These are phyloP conservation scores for Bothrops jararaca DNA, from an alignment of 2,113 vertebrate species.

Conservation along the genomic window DNA sequence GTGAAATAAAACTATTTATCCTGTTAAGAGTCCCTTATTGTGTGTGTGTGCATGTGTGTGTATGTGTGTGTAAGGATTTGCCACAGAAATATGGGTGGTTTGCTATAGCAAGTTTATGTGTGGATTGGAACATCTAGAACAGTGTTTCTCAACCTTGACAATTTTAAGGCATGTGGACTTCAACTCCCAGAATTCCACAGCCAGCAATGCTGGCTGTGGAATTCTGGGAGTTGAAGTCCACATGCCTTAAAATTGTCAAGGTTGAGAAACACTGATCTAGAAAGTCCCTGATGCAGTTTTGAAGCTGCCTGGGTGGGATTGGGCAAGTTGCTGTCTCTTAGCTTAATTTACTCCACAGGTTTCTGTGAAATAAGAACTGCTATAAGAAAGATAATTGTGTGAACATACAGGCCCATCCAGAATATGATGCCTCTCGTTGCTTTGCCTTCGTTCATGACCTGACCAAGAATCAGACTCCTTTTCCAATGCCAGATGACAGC, in stretches of 20 bases:
- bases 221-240: too few relatives aligned
- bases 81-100: neutral
- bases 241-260: too few relatives aligned
- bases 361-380: neutral
- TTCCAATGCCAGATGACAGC: constrained; percentile 80
- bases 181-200: too few relatives aligned
- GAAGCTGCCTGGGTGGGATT: neutral
- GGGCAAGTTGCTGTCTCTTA: neutral
- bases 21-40: neutral
- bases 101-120: neutral
- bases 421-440: constrained; percentile 86
- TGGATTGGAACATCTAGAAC: neutral
- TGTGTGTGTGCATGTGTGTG: neutral
- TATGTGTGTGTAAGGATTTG: neutral
- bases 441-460: constrained; percentile 91
- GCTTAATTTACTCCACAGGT: neutral
- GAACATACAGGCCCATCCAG: constrained; percentile 75
- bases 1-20: neutral
- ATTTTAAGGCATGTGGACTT: too few relatives aligned
- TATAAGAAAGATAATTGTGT: constrained; percentile 5
- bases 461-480: constrained; percentile 76
- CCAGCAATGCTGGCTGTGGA: too few relatives aligned
- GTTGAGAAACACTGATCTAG: too few relatives aligned
- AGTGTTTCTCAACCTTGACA: too few relatives aligned
- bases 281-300: neutral